A percentile compares a stretch with the other conserved stretches of the same genome.
Evolutionary conservation across 2,888 invertebrate genomes (phyloP).

Genomic region (Cremastinae sp.): DNA sequence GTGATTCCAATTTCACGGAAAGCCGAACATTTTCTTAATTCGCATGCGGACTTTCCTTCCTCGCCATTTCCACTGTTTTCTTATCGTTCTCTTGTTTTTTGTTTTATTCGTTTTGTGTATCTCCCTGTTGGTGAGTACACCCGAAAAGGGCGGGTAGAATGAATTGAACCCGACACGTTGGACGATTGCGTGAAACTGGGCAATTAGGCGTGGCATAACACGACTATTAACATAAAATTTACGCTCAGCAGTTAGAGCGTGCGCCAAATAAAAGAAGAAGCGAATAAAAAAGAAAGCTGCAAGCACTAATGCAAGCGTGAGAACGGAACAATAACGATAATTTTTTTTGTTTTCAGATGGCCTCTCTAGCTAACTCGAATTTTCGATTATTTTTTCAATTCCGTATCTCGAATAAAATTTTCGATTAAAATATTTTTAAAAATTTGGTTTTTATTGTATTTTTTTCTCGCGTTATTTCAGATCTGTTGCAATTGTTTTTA

Average conservation of each 20-base stretch:
- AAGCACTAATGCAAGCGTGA: not conserved
- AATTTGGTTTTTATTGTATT: too few relatives aligned
- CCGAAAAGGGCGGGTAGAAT: not conserved
- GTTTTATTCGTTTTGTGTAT: slow-evolving; percentile 7
- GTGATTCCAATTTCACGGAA: slow-evolving; percentile 60
- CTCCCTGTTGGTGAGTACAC: slow-evolving; percentile 6
- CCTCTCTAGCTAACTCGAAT: too few relatives aligned
- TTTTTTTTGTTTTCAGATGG: not conserved
- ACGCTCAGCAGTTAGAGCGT: slow-evolving; percentile 27
- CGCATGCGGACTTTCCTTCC: slow-evolving; percentile 31
- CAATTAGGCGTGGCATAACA: slow-evolving; percentile 48
- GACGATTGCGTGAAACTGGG: slow-evolving; percentile 49
- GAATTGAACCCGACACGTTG: slow-evolving; percentile 33
- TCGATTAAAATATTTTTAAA: too few relatives aligned
- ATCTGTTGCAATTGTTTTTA: too few relatives aligned
- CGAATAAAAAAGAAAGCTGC: not conserved
- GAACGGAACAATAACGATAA: not conserved
- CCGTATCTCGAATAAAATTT: too few relatives aligned
- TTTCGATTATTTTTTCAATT: too few relatives aligned
- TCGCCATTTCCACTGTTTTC: slow-evolving; percentile 26
- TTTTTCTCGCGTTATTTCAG: too few relatives aligned
- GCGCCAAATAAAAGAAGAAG: slow-evolving; percentile 5
- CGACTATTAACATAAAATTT: slow-evolving; percentile 57
- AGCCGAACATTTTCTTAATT: slow-evolving; percentile 57
- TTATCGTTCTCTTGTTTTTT: too few relatives aligned